These are phyloP conservation scores for Zoroaster sp. DNA, from an alignment of 53 echinoderm and acorn worm species.

Conservation along the genomic window DNA sequence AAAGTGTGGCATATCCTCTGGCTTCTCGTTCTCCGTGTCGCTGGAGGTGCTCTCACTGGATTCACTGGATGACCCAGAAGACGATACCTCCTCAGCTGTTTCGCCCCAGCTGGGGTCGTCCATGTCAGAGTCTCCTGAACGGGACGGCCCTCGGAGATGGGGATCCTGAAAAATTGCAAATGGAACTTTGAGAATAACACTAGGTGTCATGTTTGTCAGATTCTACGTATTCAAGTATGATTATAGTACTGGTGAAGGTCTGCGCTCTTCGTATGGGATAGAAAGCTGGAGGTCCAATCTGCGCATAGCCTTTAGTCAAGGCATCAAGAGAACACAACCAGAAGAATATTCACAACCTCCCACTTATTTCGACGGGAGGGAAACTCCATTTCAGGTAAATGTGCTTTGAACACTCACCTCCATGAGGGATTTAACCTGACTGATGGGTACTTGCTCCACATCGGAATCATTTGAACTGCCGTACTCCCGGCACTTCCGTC, in stretches of 20 bases:
- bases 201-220: background rate
- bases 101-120: constrained; percentile 92
- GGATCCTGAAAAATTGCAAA: background rate
- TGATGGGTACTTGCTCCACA: constrained; percentile 50
- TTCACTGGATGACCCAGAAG: constrained; percentile 68
- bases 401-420: too few species aligned
- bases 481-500: constrained; percentile 39
- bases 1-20: constrained; percentile 60
- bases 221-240: too few species aligned
- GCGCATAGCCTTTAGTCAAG: too few species aligned
- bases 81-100: constrained; percentile 78
- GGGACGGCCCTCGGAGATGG: constrained; percentile 23
- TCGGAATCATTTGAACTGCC: constrained; percentile 77
- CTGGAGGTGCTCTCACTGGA: constrained; percentile 54
- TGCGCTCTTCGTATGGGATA: too few species aligned
- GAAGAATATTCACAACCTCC: too few species aligned
- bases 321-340: too few species aligned
- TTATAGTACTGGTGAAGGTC: too few species aligned
- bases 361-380: too few species aligned
- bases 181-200: background rate
- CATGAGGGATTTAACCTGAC: constrained; percentile 30
- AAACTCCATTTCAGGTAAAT: too few species aligned
- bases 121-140: constrained; percentile 74
- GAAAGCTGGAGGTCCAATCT: too few species aligned
- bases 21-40: constrained; percentile 54